Evolutionary conservation across 2,888 invertebrate species (phyloP), one percentile per base, ranked within the genome.

Genomic region (Polietes domitor): DNA sequence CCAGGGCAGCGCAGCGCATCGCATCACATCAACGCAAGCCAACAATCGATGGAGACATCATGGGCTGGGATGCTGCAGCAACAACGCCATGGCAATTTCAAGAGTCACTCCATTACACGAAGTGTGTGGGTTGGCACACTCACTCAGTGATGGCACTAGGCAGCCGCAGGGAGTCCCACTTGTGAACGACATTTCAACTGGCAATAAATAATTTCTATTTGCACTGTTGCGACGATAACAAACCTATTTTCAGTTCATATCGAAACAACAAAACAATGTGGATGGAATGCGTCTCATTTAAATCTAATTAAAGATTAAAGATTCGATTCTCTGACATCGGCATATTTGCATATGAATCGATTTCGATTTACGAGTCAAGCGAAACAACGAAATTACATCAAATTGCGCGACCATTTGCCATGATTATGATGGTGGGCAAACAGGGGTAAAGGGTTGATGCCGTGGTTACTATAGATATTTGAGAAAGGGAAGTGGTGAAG

Each of bases 251-350:
- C n/a, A n/a, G n/a, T n/a, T n/a, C n/a, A 37, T 65, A 65, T 65
- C 41, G 19, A 65, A 41, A 21, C 19, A 65, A 19, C 12, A 15
- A 58, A 5, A 47, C 5, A 21, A 10, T 9, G 19, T 21, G 17
- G 12, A 12, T 12, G 47, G 61, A 28, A 21, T 65, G 65, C n/a
- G 21, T 41, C 65, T 41, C 65, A 65, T 65, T 65, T 65, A 37
- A 65, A 65, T 65, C 37, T 65, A 65, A 65, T 65, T 65, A 65
- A 65, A 65, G 17, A 17, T 41, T n/a, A n/a, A n/a, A n/a, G n/a
- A n/a, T n/a, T n/a, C n/a, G n/a, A n/a, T n/a, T n/a, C n/a, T n/a
- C n/a, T n/a, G n/a, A 19, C 32, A 17, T 28, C 7, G n/a, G 28
- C 19, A 19, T 65, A 65, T 65, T 65, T 65, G 37, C 65, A 65